Percentiles rank a stretch among this genome's conserved stretches.
phyloP scores from a whole-genome alignment of 2,797 vertebrate species.

The Halcyon chelicuti region DNA sequence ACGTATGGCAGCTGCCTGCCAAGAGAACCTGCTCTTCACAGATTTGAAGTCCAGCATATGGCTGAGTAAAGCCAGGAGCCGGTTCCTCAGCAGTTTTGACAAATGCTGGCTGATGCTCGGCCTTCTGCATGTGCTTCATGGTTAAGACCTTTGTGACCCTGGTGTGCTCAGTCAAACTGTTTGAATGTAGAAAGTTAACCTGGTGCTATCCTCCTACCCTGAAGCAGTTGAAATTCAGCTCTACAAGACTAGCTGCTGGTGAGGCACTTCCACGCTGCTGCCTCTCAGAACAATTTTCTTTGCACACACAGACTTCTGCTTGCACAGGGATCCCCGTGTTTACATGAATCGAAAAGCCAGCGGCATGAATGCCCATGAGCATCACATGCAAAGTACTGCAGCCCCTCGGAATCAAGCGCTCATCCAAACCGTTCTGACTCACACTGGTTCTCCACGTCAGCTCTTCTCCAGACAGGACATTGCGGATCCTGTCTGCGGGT shows the following conservation, averaged over 20 bases:
- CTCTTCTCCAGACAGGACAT: background rate
- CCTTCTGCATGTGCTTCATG: background rate
- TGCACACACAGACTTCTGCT: background rate
- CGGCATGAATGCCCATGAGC: fast-evolving
- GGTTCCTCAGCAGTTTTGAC: background rate
- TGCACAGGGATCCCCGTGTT: fast-evolving
- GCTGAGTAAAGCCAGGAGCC: background rate
- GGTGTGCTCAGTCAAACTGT: background rate
- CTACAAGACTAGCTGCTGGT: background rate
- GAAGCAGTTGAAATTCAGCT: background rate
- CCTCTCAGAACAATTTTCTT: background rate
- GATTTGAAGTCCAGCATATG: background rate
- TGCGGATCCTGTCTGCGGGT: fast-evolving
- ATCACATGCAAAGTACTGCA: background rate
- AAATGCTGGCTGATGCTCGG: background rate
- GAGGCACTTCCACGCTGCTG: fast-evolving
- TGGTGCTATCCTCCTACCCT: background rate
- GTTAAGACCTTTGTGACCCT: background rate
- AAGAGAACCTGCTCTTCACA: background rate
- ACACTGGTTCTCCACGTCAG: background rate
- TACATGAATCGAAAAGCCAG: fast-evolving
- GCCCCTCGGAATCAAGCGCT: background rate
- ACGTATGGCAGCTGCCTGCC: background rate
- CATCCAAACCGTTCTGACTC: background rate
- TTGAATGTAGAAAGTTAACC: background rate